Evolutionary conservation across 1,140 invertebrate genomes (phyloP), one percentile per base, ranked within the genome.

Genomic region (Thaumatotibia leucotreta): DNA sequence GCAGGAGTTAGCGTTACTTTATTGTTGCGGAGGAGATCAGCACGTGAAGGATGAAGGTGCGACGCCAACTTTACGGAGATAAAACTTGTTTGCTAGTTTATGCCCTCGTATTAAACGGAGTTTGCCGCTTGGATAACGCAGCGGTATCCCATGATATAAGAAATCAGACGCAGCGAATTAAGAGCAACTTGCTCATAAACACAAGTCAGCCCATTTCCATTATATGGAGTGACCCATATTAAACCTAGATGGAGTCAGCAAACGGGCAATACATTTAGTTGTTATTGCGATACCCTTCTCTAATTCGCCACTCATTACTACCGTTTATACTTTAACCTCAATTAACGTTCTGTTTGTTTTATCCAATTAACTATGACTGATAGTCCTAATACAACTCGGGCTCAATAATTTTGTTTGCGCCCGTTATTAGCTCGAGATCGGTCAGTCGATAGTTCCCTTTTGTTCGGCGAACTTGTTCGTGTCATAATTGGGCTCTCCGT

Each of bases 31-130:
- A 80, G 77, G 74, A 80, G 77, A 77, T 80, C 78, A 78, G 77
- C 76, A 78, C 77, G 81, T 85, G 82, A 86, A 82, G 78, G 81
- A 84, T 86, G 82, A 84, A 86, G 81, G 80, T 84, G 79, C 67
- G 72, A 73, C 68, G 68, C 65, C 61, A 84, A 86, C 73, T 86
- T 82, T 72, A 71, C 61, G 65, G 67, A 75, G 84, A 83, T 86
- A 86, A 86, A 83, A 84, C 78, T 86, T 84, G 82, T 83, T 86
- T 84, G 82, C 83, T 82, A 84, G 77, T 86, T 84, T 76, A 79
- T 75, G 76, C 70, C 74, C 71, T 65, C 67, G 83, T 74, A 77
- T 85, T 82, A 83, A 83, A 76, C 69, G 66, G 73, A 69, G 68
- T 75, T 70, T 63, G 63, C 67, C 24, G 29, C 52, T 31, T 58